Percentiles rank a stretch among this genome's conserved stretches.
Evolutionary conservation across 2,113 vertebrate genomes (phyloP).

Genomic region (Myiopsitta monachus): DNA sequence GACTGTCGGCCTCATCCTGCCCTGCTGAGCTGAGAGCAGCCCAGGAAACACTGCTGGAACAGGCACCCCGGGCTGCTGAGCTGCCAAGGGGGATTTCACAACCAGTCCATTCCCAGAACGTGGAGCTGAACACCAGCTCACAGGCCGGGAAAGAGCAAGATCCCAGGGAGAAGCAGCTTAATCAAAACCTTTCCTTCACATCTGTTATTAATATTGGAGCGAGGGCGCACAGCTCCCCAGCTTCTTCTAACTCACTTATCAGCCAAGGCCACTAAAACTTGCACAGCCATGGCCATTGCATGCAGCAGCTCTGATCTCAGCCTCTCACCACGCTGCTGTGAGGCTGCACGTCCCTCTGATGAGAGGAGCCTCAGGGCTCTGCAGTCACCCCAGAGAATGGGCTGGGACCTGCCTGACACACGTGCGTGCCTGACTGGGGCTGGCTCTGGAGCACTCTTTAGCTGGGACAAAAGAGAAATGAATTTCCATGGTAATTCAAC

Average conservation of each 20-base stretch:
- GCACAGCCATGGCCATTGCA: background rate
- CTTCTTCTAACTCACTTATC: background rate
- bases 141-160: slow-evolving; percentile 15
- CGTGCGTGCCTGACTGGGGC: accelerated
- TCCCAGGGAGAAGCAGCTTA: background rate
- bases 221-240: background rate
- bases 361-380: background rate
- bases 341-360: background rate
- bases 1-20: background rate
- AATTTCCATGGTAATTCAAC: background rate
- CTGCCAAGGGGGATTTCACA: background rate
- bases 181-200: slow-evolving; percentile 40
- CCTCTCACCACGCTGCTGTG: accelerated
- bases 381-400: background rate
- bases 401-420: background rate
- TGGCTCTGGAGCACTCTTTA: background rate
- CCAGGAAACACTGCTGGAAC: background rate
- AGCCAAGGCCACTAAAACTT: background rate
- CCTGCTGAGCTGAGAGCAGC: background rate
- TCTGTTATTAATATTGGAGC: slow-evolving; percentile 47
- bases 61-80: background rate
- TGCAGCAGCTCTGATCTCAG: background rate
- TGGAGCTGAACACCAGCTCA: background rate
- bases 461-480: background rate
- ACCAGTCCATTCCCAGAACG: background rate